Conservation (phyloP, 1,140 invertebrate species). For the Drosophila aff. region DNA sequence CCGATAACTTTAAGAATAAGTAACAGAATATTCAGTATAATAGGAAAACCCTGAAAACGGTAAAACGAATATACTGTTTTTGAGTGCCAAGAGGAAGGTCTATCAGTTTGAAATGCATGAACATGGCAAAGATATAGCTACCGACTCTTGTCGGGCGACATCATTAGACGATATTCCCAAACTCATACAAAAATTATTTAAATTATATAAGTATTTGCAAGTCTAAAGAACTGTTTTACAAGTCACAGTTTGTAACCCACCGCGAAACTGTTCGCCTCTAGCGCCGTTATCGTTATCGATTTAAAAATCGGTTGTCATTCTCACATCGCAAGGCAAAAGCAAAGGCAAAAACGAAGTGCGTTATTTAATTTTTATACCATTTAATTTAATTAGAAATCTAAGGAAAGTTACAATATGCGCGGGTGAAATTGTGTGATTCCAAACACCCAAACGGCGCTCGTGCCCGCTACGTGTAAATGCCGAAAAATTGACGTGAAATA, state of each 20-base stretch:
- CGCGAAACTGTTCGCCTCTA: background rate
- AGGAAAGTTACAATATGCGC: constrained; percentile 71
- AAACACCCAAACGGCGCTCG: constrained; percentile 45
- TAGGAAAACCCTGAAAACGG: too few relatives aligned
- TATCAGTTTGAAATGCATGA: too few relatives aligned
- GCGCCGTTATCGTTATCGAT: constrained; percentile 31
- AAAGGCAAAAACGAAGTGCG: constrained; percentile 71
- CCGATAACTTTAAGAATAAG: too few relatives aligned
- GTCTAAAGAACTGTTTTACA: background rate
- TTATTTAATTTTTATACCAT: constrained; percentile 80
- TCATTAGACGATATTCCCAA: too few relatives aligned
- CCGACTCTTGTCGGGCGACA: too few relatives aligned
- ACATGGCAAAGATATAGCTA: too few relatives aligned
- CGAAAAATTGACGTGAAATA: constrained; percentile 66
- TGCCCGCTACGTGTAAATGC: constrained; percentile 62
- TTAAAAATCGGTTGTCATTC: constrained; percentile 64
- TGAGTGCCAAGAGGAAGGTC: too few relatives aligned
- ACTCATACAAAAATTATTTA: too few relatives aligned
- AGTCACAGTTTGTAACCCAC: constrained; percentile 1
- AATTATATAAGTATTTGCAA: background rate
- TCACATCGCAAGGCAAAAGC: constrained; percentile 52
- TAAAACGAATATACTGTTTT: too few relatives aligned
- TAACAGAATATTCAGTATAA: too few relatives aligned
- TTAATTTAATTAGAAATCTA: constrained; percentile 75
- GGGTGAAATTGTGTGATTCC: constrained; percentile 62